These are phyloP conservation scores for Coenonympha arcania DNA, from an alignment of 2,888 invertebrate species.

Conservation along the genomic window DNA sequence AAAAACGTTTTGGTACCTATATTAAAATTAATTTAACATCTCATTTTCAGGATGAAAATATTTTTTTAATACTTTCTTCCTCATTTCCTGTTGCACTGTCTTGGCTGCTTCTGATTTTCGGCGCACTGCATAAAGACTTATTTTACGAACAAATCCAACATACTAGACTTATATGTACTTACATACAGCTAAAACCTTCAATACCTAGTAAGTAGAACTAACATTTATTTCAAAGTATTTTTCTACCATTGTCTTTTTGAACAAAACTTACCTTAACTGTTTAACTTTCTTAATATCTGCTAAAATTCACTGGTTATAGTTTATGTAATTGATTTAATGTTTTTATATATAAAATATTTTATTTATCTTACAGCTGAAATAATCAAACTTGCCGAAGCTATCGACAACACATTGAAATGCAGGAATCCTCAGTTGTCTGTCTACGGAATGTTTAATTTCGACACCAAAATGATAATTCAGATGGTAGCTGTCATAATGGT, in stretches of 20 bases:
- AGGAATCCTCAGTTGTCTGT: neutral
- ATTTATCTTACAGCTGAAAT: constrained; percentile 1
- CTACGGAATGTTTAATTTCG: neutral
- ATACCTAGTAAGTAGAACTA: constrained; percentile 33
- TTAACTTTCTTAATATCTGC: too few relatives aligned
- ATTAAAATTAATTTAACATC: too few relatives aligned
- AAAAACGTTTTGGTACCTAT: neutral
- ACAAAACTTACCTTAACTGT: too few relatives aligned
- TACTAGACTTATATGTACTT: constrained; percentile 50
- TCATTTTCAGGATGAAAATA: neutral
- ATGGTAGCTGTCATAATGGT: neutral
- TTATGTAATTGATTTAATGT: too few relatives aligned
- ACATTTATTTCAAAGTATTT: neutral
- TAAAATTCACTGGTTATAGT: too few relatives aligned
- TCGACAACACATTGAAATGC: neutral
- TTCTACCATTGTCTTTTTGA: too few relatives aligned
- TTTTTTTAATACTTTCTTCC: too few relatives aligned
- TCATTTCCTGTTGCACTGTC: too few relatives aligned
- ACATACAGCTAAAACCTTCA: constrained; percentile 44
- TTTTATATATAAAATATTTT: neutral
- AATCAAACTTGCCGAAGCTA: neutral
- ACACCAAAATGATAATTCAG: neutral
- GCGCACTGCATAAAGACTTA: constrained; percentile 33
- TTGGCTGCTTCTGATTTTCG: too few relatives aligned
- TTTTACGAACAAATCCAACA: constrained; percentile 46